phyloP scores from a whole-genome alignment of 2,113 vertebrate genomes.

The Seriola quinqueradiata region DNA sequence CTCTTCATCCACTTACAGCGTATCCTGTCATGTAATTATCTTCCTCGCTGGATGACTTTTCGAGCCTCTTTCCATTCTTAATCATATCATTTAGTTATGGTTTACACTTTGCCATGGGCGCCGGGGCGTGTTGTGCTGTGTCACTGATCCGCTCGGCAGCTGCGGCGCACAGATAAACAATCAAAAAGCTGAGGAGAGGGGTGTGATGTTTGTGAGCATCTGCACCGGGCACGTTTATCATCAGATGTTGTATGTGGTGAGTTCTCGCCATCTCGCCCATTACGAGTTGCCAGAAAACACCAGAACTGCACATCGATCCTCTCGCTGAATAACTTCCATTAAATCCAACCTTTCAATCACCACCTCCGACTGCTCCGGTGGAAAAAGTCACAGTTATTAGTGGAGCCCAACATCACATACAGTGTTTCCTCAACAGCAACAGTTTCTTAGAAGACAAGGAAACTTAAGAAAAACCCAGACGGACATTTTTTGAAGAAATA shows the following conservation, averaged over 20 bases:
- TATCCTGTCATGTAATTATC: constrained; percentile 51
- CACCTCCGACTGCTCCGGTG: background rate
- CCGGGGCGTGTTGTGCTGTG: constrained; percentile 3
- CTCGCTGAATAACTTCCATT: background rate
- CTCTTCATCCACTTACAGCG: constrained; percentile 35
- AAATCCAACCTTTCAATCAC: background rate
- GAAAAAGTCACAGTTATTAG: background rate
- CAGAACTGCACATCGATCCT: constrained; percentile 7
- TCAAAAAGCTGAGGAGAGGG: constrained; percentile 5
- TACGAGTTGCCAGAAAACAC: background rate
- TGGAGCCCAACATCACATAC: background rate
- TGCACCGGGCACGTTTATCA: constrained; percentile 1
- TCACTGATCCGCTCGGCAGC: constrained; percentile 29
- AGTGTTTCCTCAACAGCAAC: no score
- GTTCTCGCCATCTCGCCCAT: background rate
- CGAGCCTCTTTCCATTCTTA: constrained; percentile 28
- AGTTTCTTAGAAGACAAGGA: background rate
- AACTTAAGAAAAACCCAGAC: background rate
- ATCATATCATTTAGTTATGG: constrained; percentile 40
- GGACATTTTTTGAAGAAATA: no score
- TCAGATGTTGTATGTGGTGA: background rate
- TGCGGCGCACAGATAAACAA: constrained; percentile 46
- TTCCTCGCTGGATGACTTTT: constrained; percentile 43
- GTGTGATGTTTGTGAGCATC: background rate
- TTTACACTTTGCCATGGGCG: constrained; percentile 34